Evolutionary conservation across 2,113 vertebrate species (phyloP), one percentile per base, ranked within the genome.

Genomic region (Catagonus wagneri): DNA sequence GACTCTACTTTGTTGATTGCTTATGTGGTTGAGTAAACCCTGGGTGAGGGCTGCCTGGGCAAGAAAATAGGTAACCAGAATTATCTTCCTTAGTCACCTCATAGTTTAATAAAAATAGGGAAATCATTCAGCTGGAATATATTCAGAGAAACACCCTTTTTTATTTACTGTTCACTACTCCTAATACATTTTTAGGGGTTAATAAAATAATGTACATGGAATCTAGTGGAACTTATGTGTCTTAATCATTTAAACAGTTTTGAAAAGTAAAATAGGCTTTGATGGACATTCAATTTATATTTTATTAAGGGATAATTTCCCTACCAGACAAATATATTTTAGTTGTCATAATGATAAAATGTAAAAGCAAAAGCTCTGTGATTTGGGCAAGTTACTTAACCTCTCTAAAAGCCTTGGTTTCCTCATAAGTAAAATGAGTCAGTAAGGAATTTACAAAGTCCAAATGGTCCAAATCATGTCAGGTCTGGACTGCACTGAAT

Each of bases 251-350:
- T 71, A 88, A 81, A 60, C 7, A 92, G 19, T 19, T 90, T 93
- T 93, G 52, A n/a, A 79, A 96, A 90, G 23, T 87, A 93, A 90
- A 90, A 19, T 89, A 34, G 68, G 15, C n/a, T 94, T 95, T 85
- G 34, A 65, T 76, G 32, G 27, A 14, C 8, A 84, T 52, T 92
- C 34, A 71, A 4, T 81, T 86, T 69, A 81, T 65, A 86, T 80
- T 92, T 89, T 20, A 78, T 78, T 34, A 86, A 78, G 16, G 15
- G 90, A 71, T 90, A 94, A 63, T 71, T 89, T 78, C 60, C 19
- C 44, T 6, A 78, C 32, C 56, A 50, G 29, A 20, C 27, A 93
- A 69, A 50, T 34, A 34, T 34, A 71, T 91, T 97, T 81, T 54
- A 69, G 63, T 89, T 85, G 3, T 75, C 32, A 65, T 65, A 29